Evolutionary conservation across 2,888 invertebrate species (phyloP), one percentile per base, ranked within the genome.

Genomic region (Busseola fusca): DNA sequence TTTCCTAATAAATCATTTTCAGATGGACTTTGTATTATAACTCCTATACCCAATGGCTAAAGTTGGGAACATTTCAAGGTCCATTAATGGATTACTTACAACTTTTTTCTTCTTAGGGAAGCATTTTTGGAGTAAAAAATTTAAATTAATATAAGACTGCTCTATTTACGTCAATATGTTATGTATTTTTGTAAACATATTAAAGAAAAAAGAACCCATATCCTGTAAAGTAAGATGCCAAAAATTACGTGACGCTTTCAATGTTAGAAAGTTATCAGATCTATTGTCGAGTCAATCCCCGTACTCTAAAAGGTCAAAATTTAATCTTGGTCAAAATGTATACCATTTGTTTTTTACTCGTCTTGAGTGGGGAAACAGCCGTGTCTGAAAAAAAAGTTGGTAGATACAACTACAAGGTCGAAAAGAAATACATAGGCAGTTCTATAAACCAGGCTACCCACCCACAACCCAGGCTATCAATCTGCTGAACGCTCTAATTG

Each of bases 1-100:
- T 76, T 66, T 52, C 30, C 5, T 60, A 80, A 76, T 80, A 72
- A 79, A 79, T 78, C 25, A 70, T 67, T 64, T 69, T 67, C 58
- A 2, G 48, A 42, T 50, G 48, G 72, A 50, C 62, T 62, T 42
- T 64, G 52, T 45, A 21, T 64, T 54, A 52, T 60, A 48, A 21
- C 45, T 72, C 21, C 6, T 57, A 30, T 57, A 37, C 52, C n/a
- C 56, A 57, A 57, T 57, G 45, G 50, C 10, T 40, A 25, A 62
- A 72, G 37, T 57, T 65, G 21, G n/a, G 18, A 65, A 77, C 50
- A 48, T 62, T 76, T 72, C 30, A 77, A 62, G 56, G 30, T 21
- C 6, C 25, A 64, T 57, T 72, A 77, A 64, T 75, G 60, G 54
- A 76, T 76, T 71, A 42, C 56, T 77, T 25, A 21, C 10, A 56